These are phyloP conservation scores for Suncus etruscus DNA, from an alignment of 2,113 vertebrate genomes.

Conservation along the genomic window DNA sequence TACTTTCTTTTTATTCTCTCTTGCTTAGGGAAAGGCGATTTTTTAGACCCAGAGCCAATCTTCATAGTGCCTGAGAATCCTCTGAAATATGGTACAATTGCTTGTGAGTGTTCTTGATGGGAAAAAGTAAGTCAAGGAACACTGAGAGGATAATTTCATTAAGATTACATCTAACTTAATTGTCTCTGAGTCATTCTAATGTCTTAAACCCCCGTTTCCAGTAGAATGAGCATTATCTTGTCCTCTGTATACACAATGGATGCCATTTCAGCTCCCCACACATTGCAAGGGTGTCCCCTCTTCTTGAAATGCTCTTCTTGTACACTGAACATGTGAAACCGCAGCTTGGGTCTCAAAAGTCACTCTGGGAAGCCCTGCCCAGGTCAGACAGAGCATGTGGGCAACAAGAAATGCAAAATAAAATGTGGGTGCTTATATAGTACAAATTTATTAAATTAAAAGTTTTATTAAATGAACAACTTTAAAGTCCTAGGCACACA, in stretches of 20 bases:
- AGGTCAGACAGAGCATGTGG: neutral
- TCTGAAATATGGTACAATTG: constrained; percentile 11
- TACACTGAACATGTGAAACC: neutral
- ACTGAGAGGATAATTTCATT: neutral
- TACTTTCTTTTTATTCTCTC: neutral
- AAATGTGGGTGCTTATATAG: neutral
- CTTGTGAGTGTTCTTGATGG: neutral
- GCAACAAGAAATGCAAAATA: neutral
- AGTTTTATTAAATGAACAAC: constrained; percentile 27
- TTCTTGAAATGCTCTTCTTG: neutral
- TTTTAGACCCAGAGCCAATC: neutral
- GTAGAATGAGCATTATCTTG: neutral
- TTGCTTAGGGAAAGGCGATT: neutral
- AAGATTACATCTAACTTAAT: neutral
- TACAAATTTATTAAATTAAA: constrained; percentile 34
- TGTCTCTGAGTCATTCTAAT: neutral
- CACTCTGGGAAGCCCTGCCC: neutral
- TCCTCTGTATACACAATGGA: neutral
- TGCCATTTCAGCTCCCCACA: neutral
- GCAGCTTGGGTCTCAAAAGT: neutral
- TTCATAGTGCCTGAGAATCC: neutral
- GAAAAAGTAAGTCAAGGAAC: neutral
- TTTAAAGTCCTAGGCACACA: neutral
- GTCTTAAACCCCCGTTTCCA: neutral
- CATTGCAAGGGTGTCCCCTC: neutral